Percentiles rank a stretch among this genome's conserved stretches.
phyloP scores from a whole-genome alignment of 2,797 vertebrate species.

The Scomberomorus guttatus region DNA sequence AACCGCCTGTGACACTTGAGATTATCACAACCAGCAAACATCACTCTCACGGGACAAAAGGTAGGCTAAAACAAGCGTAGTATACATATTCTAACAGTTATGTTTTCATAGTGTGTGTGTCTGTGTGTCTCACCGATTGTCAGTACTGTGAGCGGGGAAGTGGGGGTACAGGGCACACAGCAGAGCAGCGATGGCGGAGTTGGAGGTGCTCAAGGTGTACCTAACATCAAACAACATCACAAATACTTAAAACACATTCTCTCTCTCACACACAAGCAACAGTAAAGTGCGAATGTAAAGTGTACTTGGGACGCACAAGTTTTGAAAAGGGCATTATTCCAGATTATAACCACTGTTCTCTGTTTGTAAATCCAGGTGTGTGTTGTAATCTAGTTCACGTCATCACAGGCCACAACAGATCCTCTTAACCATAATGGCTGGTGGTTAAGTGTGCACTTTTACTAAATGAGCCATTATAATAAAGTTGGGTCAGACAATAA shows the following conservation, averaged over 20 bases:
- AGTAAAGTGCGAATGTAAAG: background rate
- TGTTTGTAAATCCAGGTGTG: constrained; percentile 42
- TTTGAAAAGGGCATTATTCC: background rate
- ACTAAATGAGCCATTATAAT: constrained; percentile 56
- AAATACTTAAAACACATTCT: background rate
- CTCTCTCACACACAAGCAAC: background rate
- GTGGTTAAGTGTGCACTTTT: constrained; percentile 53
- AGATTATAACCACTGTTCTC: constrained; percentile 18
- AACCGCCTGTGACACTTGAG: background rate
- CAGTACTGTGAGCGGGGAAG: constrained; percentile 97
- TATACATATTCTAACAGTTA: background rate
- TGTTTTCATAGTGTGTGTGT: background rate
- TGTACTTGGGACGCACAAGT: background rate
- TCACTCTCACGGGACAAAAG: background rate
- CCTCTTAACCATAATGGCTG: constrained; percentile 64
- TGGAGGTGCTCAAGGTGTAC: constrained; percentile 96
- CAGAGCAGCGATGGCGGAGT: constrained; percentile 96
- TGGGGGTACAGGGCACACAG: constrained; percentile 98
- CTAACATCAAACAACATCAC: constrained; percentile 74
- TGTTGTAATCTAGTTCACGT: constrained; percentile 22
- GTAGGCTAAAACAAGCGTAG: background rate
- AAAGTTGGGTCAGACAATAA: constrained; percentile 41
- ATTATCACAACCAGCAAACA: background rate
- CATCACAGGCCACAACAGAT: constrained; percentile 34
- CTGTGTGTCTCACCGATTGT: constrained; percentile 91